A percentile compares a stretch with the other conserved stretches of the same genome.
Evolutionary conservation across 2,797 vertebrate species (phyloP).

Genomic region (Acanthornis magna): DNA sequence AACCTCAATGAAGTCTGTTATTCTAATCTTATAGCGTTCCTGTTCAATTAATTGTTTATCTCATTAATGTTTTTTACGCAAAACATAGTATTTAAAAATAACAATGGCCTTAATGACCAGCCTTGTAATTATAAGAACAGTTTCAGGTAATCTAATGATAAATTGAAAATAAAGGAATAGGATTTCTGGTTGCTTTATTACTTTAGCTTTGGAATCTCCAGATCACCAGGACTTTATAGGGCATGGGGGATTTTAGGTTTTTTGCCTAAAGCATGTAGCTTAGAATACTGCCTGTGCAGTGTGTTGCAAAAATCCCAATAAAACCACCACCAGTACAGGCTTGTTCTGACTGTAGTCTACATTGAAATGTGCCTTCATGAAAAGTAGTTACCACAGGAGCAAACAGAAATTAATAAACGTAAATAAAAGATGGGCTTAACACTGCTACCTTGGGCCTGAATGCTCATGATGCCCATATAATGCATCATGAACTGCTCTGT

Average conservation of each 20-base stretch:
- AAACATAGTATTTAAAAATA: not conserved
- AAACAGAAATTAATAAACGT: not conserved
- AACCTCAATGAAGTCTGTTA: not conserved
- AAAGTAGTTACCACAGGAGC: not conserved
- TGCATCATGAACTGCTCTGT: not conserved
- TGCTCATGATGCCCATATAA: not conserved
- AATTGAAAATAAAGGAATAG: not conserved
- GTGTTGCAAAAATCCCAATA: fast-evolving
- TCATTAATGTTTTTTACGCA: not conserved
- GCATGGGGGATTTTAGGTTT: not conserved
- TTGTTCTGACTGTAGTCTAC: not conserved
- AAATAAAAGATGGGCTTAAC: not conserved
- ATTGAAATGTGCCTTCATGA: not conserved
- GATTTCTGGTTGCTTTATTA: not conserved
- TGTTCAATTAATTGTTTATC: not conserved
- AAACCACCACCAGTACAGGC: not conserved
- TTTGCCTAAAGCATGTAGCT: not conserved
- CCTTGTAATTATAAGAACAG: not conserved
- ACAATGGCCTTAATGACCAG: not conserved
- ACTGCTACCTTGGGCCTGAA: not conserved
- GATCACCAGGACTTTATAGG: not conserved
- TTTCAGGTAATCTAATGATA: not conserved
- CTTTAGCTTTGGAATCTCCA: not conserved
- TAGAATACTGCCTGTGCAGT: not conserved
- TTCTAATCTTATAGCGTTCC: not conserved